Base-by-base conservation (phyloP, 2,113 vertebrate species). In the Meriones unguiculatus region DNA sequence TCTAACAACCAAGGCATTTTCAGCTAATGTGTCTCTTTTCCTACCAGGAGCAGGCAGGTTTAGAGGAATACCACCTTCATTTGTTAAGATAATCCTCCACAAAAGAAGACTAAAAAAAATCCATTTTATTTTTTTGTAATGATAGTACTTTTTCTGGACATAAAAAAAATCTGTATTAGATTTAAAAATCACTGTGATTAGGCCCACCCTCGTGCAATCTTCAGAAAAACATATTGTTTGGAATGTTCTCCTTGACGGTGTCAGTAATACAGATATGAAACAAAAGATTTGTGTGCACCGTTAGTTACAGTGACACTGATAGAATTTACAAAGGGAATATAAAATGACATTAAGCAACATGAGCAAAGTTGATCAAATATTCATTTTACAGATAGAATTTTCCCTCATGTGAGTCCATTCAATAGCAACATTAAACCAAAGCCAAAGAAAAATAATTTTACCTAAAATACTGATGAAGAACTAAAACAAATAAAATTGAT, bases 401-500 rank as follows among this genome's bases (percentile, higher is more conserved):
- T 35, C 32, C 24, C 2, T 35, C 35, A 70, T 80, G 86, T 25
- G 25, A 41, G 59, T 78, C 59, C 64, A 76, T 76, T 77, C 15
- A 11, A 59, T 89, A 94, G 77, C 52, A 91, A 10, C 64, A 76
- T 84, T 93, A 98, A 97, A 89, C 80, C 90, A 95, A 96, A 98
- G 38, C 28, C 93, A 90, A 87, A 96, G n/a, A 70, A 96, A 98
- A 97, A 95, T 32, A 10, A 13, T 95, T 98, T 98, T 96, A 62
- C 95, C 97, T 98, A 98, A 98, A 98, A 96, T 96, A 97, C n/a
- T 97, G 93, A 57, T n/a, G 24, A 97, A 97, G 93, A 97, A 96
- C 93, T 59, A 90, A 96, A 97, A 92, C 93, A 97, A 98, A 97
- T 97, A 98, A 98, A 98, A 99, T 98, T 98, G 98, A 98, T 98